Evolutionary conservation across 2,888 invertebrate species (phyloP).

Genomic region (Galeruca laticollis): DNA sequence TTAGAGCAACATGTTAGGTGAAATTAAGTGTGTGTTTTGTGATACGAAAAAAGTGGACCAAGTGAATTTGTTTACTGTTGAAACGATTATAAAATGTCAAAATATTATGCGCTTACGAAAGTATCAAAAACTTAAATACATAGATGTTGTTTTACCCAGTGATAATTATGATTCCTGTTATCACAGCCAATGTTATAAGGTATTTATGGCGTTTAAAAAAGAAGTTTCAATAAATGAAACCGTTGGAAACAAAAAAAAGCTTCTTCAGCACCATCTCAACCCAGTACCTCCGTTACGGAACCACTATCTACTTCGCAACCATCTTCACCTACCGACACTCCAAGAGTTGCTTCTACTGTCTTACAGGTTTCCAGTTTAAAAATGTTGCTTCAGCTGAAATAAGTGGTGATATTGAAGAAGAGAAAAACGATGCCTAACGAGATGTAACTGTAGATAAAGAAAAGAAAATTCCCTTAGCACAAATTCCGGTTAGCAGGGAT

Average conservation of each 20-base stretch:
- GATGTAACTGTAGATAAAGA: not conserved
- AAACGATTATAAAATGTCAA: not conserved
- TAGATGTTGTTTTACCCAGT: too few relatives aligned
- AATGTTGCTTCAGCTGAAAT: too few relatives aligned
- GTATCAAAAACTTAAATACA: too few relatives aligned
- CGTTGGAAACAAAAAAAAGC: not conserved
- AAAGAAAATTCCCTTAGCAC: too few relatives aligned
- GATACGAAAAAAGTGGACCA: too few relatives aligned
- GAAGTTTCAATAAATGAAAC: not conserved
- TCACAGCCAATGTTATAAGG: conserved; percentile 5
- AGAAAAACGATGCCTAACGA: not conserved
- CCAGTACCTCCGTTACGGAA: conserved; percentile 4
- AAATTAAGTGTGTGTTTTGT: not conserved
- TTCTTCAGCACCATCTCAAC: not conserved
- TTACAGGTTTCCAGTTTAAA: not conserved
- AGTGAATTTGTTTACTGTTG: too few relatives aligned
- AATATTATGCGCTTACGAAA: too few relatives aligned
- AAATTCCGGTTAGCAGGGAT: too few relatives aligned
- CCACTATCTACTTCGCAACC: conserved; percentile 15
- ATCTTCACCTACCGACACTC: conserved; percentile 9
- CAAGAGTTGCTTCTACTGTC: not conserved
- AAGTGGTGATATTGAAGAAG: not conserved
- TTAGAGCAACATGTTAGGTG: too few relatives aligned
- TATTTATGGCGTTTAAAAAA: conserved; percentile 6
- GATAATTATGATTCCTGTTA: not conserved